These are phyloP conservation scores for Eurystomus glaucurus DNA, from an alignment of 2,797 vertebrate species.

Conservation along the genomic window DNA sequence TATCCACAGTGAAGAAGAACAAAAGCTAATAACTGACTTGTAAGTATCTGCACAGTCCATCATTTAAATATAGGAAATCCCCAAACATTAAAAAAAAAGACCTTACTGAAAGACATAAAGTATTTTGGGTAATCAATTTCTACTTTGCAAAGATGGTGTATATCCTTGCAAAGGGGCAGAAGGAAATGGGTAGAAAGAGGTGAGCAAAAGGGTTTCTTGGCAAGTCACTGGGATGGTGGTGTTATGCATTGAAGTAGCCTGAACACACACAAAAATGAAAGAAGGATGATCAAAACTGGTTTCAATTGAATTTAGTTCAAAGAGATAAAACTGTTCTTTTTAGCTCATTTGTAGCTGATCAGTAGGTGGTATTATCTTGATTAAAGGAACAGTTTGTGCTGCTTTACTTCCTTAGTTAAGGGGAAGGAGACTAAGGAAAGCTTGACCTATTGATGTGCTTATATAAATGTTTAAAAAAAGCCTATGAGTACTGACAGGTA, in stretches of 20 bases:
- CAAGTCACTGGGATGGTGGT: background rate
- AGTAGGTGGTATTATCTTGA: background rate
- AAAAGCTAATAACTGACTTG: slow-evolving; percentile 65
- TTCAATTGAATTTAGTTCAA: background rate
- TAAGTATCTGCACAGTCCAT: slow-evolving; percentile 54
- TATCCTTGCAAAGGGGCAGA: background rate
- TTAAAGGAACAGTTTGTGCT: background rate
- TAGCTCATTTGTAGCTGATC: background rate
- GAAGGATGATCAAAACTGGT: background rate
- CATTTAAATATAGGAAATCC: background rate
- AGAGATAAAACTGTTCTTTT: background rate
- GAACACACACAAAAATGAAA: background rate
- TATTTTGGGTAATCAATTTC: background rate
- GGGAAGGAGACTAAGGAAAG: background rate
- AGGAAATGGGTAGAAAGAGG: background rate
- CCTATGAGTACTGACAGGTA: background rate
- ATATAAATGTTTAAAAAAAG: background rate
- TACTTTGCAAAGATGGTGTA: background rate
- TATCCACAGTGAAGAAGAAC: slow-evolving; percentile 84
- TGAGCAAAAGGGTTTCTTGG: background rate
- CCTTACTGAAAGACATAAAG: background rate
- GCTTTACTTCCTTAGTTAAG: background rate
- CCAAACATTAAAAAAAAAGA: background rate
- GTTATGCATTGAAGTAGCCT: background rate
- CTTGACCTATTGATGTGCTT: background rate